Percentiles rank a stretch among this genome's conserved stretches.
These are phyloP conservation scores for Anableps anableps DNA, from an alignment of 2,797 vertebrate genomes.

Conservation along the genomic window DNA sequence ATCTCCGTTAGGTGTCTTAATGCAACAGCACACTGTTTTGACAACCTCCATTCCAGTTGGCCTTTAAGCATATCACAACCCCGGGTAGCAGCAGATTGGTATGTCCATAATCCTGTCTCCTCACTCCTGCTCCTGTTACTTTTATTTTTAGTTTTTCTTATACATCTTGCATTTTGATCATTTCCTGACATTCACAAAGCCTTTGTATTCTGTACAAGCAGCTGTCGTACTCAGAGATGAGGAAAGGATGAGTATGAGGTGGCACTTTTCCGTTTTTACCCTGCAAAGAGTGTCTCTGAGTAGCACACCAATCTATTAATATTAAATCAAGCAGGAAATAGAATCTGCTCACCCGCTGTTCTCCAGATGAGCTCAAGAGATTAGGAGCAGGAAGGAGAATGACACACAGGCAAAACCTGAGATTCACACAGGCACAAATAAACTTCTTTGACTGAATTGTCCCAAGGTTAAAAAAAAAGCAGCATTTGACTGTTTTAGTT, in stretches of 20 bases:
- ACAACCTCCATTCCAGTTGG: not conserved
- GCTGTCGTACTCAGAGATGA: not conserved
- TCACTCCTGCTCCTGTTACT: constrained; percentile 55
- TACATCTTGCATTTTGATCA: constrained; percentile 23
- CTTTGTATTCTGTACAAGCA: constrained; percentile 2
- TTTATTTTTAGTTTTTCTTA: constrained; percentile 45
- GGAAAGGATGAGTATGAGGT: not conserved
- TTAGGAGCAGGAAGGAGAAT: constrained; percentile 38
- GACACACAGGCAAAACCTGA: constrained; percentile 20
- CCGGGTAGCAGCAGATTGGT: not conserved
- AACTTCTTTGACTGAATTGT: not conserved
- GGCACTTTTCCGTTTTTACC: not conserved
- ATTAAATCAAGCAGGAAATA: constrained; percentile 76
- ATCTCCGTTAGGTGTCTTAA: not conserved
- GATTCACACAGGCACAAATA: not conserved
- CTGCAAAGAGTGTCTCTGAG: constrained; percentile 11
- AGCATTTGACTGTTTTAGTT: not conserved
- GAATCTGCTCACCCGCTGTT: constrained; percentile 59
- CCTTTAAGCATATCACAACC: not conserved
- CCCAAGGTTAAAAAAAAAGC: not conserved
- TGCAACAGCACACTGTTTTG: not conserved
- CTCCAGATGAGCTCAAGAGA: constrained; percentile 37
- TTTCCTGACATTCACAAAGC: constrained; percentile 34
- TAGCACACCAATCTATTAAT: constrained; percentile 68
- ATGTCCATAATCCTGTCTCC: not conserved